Evolutionary conservation across 2,888 invertebrate species (phyloP), one percentile per base, ranked within the genome.

Genomic region (Sarcophaga caerulescens): DNA sequence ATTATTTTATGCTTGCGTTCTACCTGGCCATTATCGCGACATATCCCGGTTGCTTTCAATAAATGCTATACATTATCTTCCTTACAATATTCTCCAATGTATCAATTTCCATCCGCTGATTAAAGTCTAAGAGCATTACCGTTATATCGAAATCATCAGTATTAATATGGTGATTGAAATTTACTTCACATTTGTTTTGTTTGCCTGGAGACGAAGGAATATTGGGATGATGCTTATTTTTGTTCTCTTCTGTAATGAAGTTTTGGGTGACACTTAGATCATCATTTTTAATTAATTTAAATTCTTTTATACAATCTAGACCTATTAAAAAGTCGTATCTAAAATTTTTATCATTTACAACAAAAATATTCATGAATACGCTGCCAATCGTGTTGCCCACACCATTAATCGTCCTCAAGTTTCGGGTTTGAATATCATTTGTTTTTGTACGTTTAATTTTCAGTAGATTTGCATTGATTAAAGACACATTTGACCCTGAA

Each of bases 341-440:
- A 59, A 71, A 60, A 19, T 62, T 60, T 6, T 71, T 12, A 19
- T 60, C 44, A 71, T 71, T 25, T 11, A 60, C 21, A 71, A 71
- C 71, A 71, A 71, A 71, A 6, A 60, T 35, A 60, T 60, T 19
- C 44, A 71, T 60, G 11, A n/a, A n/a, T n/a, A 23, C 3, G 3
- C 23, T 23, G 23, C 23, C 23, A 23, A 2, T 23, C 23, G 23
- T 23, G 12, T 70, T 57, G 6, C 59, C 70, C 4, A 70, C 25
- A 70, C 25, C 70, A 25, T 70, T 70, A 69, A 69, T 69, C n/a
- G 69, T 57, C 69, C 52, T 69, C 23, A 69, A 17, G 14, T 73
- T 5, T 96, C 96, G 70, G 94, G 90, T 84, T 95, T 47, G 47
- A 68, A 19, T 94, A 92, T 96, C 96, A 47, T 47, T 47, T 2